These are phyloP conservation scores for Larimichthys crocea DNA, from an alignment of 2,113 vertebrate species.

Conservation along the genomic window DNA sequence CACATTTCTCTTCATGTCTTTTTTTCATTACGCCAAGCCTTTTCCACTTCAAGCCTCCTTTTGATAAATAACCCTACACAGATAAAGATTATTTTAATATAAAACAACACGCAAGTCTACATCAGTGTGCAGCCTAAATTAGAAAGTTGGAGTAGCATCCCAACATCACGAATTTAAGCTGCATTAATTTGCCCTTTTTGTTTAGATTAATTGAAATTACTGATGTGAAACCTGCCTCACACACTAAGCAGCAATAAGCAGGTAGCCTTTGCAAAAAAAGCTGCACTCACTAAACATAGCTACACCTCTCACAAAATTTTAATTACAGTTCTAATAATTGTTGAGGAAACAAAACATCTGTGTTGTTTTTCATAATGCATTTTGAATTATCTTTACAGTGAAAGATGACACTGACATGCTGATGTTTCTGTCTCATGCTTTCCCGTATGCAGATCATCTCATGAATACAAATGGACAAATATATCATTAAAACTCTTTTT, in stretches of 20 bases:
- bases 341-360: not conserved
- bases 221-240: conserved; percentile 4
- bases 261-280: not conserved
- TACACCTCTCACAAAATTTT: not conserved
- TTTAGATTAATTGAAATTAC: conserved; percentile 11
- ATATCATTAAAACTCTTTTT: not conserved
- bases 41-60: not conserved
- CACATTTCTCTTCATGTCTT: conserved; percentile 18
- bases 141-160: not conserved
- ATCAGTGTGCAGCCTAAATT: not conserved
- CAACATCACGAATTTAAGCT: not conserved
- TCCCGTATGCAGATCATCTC: not conserved
- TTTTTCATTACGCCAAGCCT: conserved; percentile 3
- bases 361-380: not conserved
- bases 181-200: conserved; percentile 11
- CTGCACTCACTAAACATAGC: not conserved
- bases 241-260: not conserved
- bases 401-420: not conserved
- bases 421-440: not conserved
- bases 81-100: not conserved
- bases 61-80: conserved; percentile 4
- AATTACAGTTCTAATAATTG: no score
- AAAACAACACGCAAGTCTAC: not conserved
- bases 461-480: not conserved
- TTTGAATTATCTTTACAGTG: not conserved